Percentiles rank a stretch among this genome's conserved stretches.
Conservation (phyloP, 2,113 vertebrate genomes). For the Chaenocephalus aceratus region DNA sequence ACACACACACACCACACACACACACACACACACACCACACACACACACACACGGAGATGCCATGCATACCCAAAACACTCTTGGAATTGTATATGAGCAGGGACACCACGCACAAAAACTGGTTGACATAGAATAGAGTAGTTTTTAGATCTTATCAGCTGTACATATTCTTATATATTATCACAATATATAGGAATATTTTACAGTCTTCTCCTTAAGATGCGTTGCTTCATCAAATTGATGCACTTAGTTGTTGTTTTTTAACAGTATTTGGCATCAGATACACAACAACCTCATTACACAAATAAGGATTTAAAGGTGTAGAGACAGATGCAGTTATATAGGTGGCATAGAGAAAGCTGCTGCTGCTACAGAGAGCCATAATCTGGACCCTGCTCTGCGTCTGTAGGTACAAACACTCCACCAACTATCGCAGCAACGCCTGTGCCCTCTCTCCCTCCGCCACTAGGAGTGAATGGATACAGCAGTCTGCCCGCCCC, state of each 20-base stretch:
- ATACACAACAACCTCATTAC: not conserved
- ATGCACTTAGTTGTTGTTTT: not conserved
- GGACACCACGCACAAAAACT: not conserved
- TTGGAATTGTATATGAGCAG: not conserved
- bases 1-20: constrained; percentile 9
- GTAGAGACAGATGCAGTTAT: not conserved
- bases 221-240: constrained; percentile 13
- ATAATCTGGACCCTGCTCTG: constrained; percentile 21
- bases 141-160: not conserved
- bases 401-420: constrained; percentile 86
- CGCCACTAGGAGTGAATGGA: constrained; percentile 87
- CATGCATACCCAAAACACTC: constrained; percentile 14
- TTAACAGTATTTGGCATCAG: not conserved
- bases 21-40: constrained; percentile 11
- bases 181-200: not conserved
- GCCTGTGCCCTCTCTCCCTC: constrained; percentile 85
- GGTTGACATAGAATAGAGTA: not conserved
- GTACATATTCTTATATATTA: no score
- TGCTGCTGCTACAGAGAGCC: not conserved
- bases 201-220: not conserved
- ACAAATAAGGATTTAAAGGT: not conserved
- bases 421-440: constrained; percentile 88
- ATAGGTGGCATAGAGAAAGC: not conserved
- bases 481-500: constrained; percentile 86
- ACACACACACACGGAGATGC: not conserved